These are phyloP conservation scores for Rachycentron canadum DNA, from an alignment of 2,797 vertebrate genomes.

Conservation along the genomic window DNA sequence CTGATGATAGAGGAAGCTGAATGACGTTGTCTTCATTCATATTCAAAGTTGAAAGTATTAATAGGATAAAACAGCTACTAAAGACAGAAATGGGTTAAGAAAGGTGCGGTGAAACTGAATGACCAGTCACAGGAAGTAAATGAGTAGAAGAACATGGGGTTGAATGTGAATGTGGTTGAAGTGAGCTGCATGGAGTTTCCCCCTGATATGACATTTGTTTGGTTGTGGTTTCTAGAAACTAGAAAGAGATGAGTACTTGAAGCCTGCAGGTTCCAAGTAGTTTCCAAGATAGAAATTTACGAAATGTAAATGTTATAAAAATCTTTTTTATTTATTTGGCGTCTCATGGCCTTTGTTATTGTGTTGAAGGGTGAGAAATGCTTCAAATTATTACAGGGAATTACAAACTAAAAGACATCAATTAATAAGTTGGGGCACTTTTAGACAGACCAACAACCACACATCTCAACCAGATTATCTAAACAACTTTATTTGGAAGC, in stretches of 20 bases:
- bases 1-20: slow-evolving; percentile 40
- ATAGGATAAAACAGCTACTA: not conserved
- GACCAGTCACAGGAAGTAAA: not conserved
- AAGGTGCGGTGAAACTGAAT: slow-evolving; percentile 29
- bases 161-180: no score
- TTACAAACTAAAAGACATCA: no score
- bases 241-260: slow-evolving; percentile 14
- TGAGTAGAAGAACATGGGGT: not conserved
- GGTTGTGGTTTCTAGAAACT: slow-evolving; percentile 38
- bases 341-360: not conserved
- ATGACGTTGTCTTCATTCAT: slow-evolving; percentile 8
- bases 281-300: no score
- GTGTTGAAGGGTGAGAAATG: not conserved
- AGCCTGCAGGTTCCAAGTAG: not conserved
- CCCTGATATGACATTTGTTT: slow-evolving; percentile 35
- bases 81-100: not conserved
- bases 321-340: not conserved
- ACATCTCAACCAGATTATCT: no score
- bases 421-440: no score
- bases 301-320: not conserved
- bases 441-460: no score
- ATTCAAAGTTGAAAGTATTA: not conserved
- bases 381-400: not conserved
- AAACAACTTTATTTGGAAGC: no score
- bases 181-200: slow-evolving; percentile 72